A percentile compares a stretch with the other conserved stretches of the same genome.
phyloP scores from a whole-genome alignment of 2,797 vertebrate genomes.

The Smutsia temminckii region DNA sequence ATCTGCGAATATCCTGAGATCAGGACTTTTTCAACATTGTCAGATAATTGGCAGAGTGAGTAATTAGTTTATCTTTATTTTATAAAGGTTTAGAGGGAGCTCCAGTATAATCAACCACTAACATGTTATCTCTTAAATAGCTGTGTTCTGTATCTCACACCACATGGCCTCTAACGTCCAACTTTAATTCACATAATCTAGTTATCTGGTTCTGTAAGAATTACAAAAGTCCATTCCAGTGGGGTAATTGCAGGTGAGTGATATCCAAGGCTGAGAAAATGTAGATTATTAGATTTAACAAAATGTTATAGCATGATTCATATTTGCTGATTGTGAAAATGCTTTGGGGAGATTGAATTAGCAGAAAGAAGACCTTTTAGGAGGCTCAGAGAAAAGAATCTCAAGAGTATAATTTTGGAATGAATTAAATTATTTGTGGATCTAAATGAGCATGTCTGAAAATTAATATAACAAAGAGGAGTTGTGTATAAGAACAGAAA shows the following conservation, averaged over 20 bases:
- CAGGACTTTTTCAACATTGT: background rate
- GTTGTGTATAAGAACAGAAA: constrained; percentile 21
- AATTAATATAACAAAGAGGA: constrained; percentile 71
- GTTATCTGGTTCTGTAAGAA: constrained; percentile 75
- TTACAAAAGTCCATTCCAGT: constrained; percentile 76
- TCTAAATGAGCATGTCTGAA: constrained; percentile 73
- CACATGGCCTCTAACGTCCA: constrained; percentile 73
- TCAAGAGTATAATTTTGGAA: constrained; percentile 70
- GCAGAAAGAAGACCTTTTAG: constrained; percentile 78
- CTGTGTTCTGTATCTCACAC: constrained; percentile 46
- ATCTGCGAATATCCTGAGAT: background rate
- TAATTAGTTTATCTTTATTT: background rate
- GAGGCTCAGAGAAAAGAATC: constrained; percentile 66
- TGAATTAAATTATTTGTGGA: constrained; percentile 75
- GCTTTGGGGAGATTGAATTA: constrained; percentile 79
- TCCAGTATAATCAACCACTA: background rate
- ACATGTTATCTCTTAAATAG: constrained; percentile 35
- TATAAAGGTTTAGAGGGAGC: background rate
- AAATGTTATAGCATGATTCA: constrained; percentile 81
- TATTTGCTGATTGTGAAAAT: constrained; percentile 80
- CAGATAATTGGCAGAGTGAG: background rate
- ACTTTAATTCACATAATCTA: constrained; percentile 74
- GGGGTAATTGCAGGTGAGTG: constrained; percentile 80
- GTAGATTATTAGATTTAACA: constrained; percentile 79
- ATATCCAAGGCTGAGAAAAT: constrained; percentile 79